Evolutionary conservation across 2,888 invertebrate species (phyloP), one percentile per base, ranked within the genome.

Genomic region (Microplitis manilae): DNA sequence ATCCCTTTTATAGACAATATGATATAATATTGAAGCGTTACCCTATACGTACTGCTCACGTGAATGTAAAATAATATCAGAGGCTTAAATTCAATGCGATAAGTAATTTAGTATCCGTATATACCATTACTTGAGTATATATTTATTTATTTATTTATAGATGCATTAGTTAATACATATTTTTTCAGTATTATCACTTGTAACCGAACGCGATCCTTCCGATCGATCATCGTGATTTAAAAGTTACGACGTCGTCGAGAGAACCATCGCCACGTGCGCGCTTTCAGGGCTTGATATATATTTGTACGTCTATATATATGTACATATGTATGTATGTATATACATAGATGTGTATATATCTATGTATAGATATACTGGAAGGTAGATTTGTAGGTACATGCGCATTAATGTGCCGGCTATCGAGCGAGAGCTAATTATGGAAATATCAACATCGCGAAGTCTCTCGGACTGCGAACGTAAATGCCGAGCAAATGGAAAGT

Each of bases 401-500:
- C 80, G 81, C 77, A 78, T 74, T 76, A 75, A 64, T 68, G 50
- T 75, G 78, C 64, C 77, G 77, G 80, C 80, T 79, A 82, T 81
- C 78, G 82, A 82, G 80, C 80, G 80, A 81, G 68, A 77, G 78
- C 79, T 82, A 80, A 82, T 82, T 82, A 81, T 81, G 80, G 79
- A 81, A 81, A 82, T 79, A 80, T 80, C 79, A 80, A 80, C 81
- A 79, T 80, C 79, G 77, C 77, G 76, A 13, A 77, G 71, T 79
- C 72, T 79, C 77, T 72, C 69, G 50, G 50, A 50, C 50, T 50
- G 78, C 65, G 77, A 61, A 38, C 38, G 60, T 38, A 30, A 60
- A 60, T 13, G n/a, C 70, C 39, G 15, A 50, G 30, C 15, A 39
- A 71, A 38, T 71, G 38, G 38, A 71, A 61, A 15, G 13, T 65